phyloP scores from a whole-genome alignment of 2,888 invertebrate genomes.

The Melipona bicolor region DNA sequence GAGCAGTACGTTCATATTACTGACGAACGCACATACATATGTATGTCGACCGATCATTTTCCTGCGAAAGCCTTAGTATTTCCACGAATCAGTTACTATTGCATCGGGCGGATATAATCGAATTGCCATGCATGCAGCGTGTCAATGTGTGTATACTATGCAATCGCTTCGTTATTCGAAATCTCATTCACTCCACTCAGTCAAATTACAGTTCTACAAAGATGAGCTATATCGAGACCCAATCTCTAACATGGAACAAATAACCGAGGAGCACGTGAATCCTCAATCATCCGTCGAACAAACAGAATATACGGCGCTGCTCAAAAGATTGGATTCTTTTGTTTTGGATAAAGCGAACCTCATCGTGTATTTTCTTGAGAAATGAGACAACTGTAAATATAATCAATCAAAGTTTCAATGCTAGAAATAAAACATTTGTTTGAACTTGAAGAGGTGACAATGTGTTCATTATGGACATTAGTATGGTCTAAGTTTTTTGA shows the following conservation, averaged over 20 bases:
- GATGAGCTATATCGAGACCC: background rate
- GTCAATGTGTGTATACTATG: background rate
- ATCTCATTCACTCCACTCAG: background rate
- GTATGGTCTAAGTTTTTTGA: too few species aligned
- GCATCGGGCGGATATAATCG: background rate
- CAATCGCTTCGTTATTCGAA: background rate
- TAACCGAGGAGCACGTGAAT: background rate
- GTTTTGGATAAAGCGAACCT: too few species aligned
- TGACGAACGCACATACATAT: constrained; percentile 5
- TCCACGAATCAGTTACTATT: background rate
- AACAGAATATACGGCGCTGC: background rate
- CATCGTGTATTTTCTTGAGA: too few species aligned
- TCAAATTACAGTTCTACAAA: background rate
- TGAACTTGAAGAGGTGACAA: too few species aligned
- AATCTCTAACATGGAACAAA: background rate
- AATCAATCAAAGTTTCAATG: too few species aligned
- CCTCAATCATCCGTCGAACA: background rate
- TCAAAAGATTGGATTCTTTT: too few species aligned
- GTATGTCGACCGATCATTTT: background rate
- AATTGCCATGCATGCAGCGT: background rate
- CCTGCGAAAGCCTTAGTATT: constrained; percentile 8
- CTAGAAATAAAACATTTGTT: too few species aligned
- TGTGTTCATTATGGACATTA: too few species aligned
- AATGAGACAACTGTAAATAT: too few species aligned
- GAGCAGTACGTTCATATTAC: constrained; percentile 8